Evolutionary conservation across 2,113 vertebrate species (phyloP).

Genomic region (Aviceda subcristata): DNA sequence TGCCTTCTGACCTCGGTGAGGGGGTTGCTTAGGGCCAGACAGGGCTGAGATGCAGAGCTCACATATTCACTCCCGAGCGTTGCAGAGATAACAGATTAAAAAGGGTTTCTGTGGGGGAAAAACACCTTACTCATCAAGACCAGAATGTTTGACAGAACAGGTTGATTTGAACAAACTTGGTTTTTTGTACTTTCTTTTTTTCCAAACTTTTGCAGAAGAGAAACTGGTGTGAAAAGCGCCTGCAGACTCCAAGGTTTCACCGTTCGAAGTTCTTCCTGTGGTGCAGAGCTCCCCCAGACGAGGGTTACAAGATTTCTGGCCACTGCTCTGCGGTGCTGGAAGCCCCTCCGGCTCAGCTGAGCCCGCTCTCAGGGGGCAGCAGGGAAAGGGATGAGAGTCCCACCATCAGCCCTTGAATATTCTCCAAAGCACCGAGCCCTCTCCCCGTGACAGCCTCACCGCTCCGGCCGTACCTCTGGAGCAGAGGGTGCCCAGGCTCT

Average conservation of each 20-base stretch:
- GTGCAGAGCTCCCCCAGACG: background rate
- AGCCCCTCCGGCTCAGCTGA: background rate
- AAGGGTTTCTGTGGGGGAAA: background rate
- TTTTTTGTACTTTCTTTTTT: no score
- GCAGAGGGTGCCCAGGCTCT: background rate
- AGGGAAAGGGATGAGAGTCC: background rate
- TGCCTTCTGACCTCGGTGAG: background rate
- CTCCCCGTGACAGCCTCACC: background rate
- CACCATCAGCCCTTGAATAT: background rate
- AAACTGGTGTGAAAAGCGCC: background rate
- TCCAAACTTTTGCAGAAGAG: no score
- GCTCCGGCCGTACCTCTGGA: background rate
- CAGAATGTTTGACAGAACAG: background rate
- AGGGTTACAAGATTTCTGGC: background rate
- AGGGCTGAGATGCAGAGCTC: background rate
- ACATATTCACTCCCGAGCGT: rapidly evolving
- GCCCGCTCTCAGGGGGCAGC: background rate
- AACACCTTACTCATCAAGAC: background rate
- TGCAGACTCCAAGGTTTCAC: background rate
- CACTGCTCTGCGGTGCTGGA: background rate
- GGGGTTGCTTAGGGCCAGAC: background rate
- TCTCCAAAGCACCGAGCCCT: background rate
- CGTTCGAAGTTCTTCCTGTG: background rate
- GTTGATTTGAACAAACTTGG: background rate
- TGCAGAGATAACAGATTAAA: background rate